phyloP scores from a whole-genome alignment of 2,113 vertebrate genomes.

The Anas platyrhynchos region DNA sequence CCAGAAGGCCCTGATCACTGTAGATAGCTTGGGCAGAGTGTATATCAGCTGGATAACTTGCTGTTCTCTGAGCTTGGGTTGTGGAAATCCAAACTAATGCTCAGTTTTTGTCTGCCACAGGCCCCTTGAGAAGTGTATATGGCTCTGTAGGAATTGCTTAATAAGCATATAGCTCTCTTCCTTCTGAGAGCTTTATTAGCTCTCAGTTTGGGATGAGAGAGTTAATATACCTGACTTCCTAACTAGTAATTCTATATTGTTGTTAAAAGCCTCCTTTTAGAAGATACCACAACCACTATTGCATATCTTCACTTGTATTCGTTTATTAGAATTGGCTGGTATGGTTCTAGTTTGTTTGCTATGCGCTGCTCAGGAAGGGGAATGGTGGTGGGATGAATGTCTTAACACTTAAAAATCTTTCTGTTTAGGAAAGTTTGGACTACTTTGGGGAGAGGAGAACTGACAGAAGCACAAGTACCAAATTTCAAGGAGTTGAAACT shows the following conservation, averaged over 20 bases:
- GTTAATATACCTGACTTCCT: background rate
- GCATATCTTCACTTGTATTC: background rate
- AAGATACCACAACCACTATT: background rate
- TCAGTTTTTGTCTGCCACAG: background rate
- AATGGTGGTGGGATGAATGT: background rate
- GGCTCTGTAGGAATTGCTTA: background rate
- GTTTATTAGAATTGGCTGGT: background rate
- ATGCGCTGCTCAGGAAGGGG: rapidly evolving
- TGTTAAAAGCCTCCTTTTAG: background rate
- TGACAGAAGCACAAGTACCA: conserved; percentile 87
- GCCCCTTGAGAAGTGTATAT: background rate
- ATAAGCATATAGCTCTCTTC: background rate
- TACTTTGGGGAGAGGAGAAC: conserved; percentile 94
- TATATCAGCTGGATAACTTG: background rate
- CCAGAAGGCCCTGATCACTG: background rate
- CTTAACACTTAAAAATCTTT: background rate
- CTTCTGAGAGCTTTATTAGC: background rate
- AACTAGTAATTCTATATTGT: background rate
- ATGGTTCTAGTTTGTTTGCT: background rate
- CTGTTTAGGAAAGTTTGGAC: conserved; percentile 85
- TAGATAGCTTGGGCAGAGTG: background rate
- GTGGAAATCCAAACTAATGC: background rate
- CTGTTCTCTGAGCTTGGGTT: background rate
- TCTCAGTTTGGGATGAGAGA: background rate
- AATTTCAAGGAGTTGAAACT: conserved; percentile 96